These are phyloP conservation scores for Crematogaster levior DNA, from an alignment of 2,888 invertebrate species.

Conservation along the genomic window DNA sequence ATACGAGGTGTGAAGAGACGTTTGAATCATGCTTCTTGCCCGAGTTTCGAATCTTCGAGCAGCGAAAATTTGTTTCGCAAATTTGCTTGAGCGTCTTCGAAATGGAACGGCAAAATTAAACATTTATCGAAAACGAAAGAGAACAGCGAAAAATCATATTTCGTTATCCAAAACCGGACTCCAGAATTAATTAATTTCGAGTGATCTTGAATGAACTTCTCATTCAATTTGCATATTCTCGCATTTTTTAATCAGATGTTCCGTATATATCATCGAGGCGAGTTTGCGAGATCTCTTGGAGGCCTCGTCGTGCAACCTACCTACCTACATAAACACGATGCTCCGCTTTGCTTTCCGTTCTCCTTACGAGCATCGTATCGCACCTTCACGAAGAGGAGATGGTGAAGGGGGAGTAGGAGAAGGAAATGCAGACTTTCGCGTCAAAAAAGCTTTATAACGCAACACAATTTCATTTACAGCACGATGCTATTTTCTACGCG, in stretches of 20 bases:
- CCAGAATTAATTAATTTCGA: neutral
- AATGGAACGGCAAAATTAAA: neutral
- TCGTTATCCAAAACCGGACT: neutral
- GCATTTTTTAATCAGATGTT: constrained; percentile 12
- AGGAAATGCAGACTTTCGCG: neutral
- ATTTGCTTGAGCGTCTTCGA: neutral
- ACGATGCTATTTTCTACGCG: constrained; percentile 52
- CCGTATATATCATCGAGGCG: constrained; percentile 40
- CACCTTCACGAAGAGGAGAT: constrained; percentile 64
- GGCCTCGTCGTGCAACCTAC: constrained; percentile 75
- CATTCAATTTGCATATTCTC: constrained; percentile 18
- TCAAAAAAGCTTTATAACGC: constrained; percentile 57
- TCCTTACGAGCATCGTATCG: constrained; percentile 76
- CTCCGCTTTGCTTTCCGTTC: constrained; percentile 78
- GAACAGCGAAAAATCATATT: neutral
- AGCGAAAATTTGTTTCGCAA: neutral
- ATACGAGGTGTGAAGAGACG: neutral
- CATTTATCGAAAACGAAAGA: neutral
- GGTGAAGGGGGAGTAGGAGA: constrained; percentile 54
- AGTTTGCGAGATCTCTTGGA: constrained; percentile 64
- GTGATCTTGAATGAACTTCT: neutral
- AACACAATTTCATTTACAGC: constrained; percentile 69
- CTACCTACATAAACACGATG: constrained; percentile 78
- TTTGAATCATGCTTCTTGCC: neutral
- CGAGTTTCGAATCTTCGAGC: neutral